phyloP scores from a whole-genome alignment of 2,113 vertebrate species.

The Sardina pilchardus region DNA sequence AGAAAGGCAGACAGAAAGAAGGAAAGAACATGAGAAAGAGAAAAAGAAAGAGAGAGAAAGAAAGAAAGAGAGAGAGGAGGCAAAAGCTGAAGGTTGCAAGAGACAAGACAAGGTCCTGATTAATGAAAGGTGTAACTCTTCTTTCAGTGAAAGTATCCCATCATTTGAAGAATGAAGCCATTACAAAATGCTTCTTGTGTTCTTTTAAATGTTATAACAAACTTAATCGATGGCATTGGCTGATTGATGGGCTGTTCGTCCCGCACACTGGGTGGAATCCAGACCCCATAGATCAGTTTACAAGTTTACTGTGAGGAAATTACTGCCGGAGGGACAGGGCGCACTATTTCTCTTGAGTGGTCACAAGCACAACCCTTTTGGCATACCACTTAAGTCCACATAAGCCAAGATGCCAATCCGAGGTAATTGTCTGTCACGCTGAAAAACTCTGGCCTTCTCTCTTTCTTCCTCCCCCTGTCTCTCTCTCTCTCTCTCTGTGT shows the following conservation, averaged over 20 bases:
- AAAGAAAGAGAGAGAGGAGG: neutral
- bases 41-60: neutral
- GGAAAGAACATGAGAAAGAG: neutral
- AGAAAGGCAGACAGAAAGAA: neutral
- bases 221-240: neutral
- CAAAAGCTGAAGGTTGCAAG: neutral
- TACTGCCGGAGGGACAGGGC: slow-evolving; percentile 3
- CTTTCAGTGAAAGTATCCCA: neutral
- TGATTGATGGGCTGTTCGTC: neutral
- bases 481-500: neutral
- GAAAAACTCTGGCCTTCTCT: neutral
- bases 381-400: neutral
- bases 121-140: slow-evolving; percentile 8
- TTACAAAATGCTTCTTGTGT: slow-evolving; percentile 18
- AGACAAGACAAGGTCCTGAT: neutral
- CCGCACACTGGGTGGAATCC: neutral
- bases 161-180: neutral
- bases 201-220: slow-evolving; percentile 19
- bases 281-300: slow-evolving; percentile 9
- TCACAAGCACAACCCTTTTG: neutral
- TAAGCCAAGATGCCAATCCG: slow-evolving; percentile 17
- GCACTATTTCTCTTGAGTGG: slow-evolving; percentile 12
- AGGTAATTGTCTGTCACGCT: slow-evolving; percentile 18
- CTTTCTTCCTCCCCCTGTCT: neutral
- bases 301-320: slow-evolving; percentile 19